Conservation (phyloP, 2,797 vertebrate species). For the Phoxinus dragarum region DNA sequence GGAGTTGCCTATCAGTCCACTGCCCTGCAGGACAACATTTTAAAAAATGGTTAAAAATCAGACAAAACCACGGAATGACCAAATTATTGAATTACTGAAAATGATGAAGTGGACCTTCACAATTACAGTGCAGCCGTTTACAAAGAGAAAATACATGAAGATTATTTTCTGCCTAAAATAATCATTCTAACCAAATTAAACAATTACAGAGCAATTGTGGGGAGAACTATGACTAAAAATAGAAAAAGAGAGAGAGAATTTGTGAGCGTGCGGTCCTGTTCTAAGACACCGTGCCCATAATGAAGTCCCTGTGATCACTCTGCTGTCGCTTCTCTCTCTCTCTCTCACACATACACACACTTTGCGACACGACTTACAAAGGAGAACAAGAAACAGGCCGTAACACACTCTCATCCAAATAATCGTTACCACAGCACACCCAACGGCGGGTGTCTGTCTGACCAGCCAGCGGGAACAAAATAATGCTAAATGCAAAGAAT, state of each 20-base stretch:
- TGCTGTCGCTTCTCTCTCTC: constrained; percentile 17
- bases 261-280: constrained; percentile 36
- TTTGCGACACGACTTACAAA: constrained; percentile 15
- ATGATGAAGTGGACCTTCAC: neutral
- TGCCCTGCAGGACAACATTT: constrained; percentile 76
- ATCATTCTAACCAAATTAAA: constrained; percentile 15
- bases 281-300: constrained; percentile 37
- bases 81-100: constrained; percentile 14
- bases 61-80: neutral
- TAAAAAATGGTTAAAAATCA: constrained; percentile 1
- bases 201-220: constrained; percentile 38
- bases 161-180: constrained; percentile 19
- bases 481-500: neutral
- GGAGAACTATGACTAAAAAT: constrained; percentile 32
- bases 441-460: neutral
- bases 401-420: constrained; percentile 20
- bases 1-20: constrained; percentile 82
- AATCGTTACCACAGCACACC: constrained; percentile 21
- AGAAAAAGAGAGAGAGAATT: constrained; percentile 27
- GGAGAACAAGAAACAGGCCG: neutral
- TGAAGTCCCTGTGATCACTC: constrained; percentile 52
- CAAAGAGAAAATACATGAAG: neutral
- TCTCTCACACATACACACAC: neutral
- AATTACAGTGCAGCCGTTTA: constrained; percentile 4
- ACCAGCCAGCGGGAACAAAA: neutral